Base-by-base conservation (phyloP, 2,888 invertebrate species). In the Drosophila paranaensis region DNA sequence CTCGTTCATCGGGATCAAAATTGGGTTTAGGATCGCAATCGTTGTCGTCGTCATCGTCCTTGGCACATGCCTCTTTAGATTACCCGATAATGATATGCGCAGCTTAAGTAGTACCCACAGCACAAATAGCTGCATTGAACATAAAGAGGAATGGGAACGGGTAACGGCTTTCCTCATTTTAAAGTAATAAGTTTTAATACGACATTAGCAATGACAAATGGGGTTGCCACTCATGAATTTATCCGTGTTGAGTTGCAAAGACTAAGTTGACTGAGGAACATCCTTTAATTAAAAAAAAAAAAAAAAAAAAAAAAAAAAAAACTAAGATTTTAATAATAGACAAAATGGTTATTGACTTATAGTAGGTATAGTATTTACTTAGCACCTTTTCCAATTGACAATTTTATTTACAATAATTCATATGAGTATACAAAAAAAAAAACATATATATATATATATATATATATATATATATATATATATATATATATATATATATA, bases 81-180 rank as follows among this genome's bases (percentile, higher is more conserved):
- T 48, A 40, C 53, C 42, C 42, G 50, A 67, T 62, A 81, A 80
- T 75, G 82, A 82, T 80, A 81, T 81, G 78, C 78, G 66, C 55
- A 67, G 78, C 79, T 71, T 81, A 74, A 77, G 81, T 77, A 54
- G 54, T 27, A 74, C 63, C 48, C 43, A 43, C 43, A 57, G 51
- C 46, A 46, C 40, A 65, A 67, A 68, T 77, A 58, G 54, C 48
- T 53, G 62, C 48, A 56, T 51, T 65, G 48, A 60, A 14, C 10
- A 35, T 33, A 42, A 43, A 33, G 30, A 9, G 16, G 13, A 30
- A n/a, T 27, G 30, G 30, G 16, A 37, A 25, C 20, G 53, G 53
- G 37, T 54, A 46, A 46, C 25, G 46, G 33, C n/a, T 69, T 48
- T 50, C n/a, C 53, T 63, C 60, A 66, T 66, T 79, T 79, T 71